Conservation (phyloP, 2,888 invertebrate genomes). For the Lepidocyrtinus sp. region DNA sequence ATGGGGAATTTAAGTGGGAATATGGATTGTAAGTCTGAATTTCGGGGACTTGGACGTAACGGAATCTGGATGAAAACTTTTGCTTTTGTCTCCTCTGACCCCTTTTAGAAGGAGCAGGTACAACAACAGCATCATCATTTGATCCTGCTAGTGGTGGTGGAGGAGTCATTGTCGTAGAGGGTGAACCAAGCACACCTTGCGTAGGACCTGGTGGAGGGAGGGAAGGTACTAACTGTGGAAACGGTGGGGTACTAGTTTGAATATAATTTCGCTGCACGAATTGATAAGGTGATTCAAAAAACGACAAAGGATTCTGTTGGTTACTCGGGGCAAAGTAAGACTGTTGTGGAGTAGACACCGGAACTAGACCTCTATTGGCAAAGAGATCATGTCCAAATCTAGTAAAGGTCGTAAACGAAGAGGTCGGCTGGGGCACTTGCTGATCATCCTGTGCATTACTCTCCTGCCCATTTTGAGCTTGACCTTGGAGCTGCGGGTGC, state of each 20-base stretch:
- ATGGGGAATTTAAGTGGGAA: slow-evolving; percentile 19
- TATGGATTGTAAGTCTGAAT: slow-evolving; percentile 20
- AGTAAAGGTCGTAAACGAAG: slow-evolving; percentile 17
- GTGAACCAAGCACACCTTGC: background rate
- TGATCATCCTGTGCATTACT: background rate
- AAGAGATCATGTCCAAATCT: slow-evolving; percentile 14
- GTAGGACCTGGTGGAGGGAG: slow-evolving; percentile 13
- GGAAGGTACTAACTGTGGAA: background rate
- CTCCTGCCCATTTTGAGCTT: background rate
- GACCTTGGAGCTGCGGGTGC: too few relatives aligned
- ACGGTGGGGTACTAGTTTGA: too few relatives aligned
- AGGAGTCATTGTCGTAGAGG: slow-evolving; percentile 13
- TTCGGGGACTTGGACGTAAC: slow-evolving; percentile 28
- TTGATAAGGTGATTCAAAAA: slow-evolving; percentile 46
- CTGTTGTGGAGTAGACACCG: background rate
- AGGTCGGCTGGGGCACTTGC: background rate
- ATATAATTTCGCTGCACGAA: slow-evolving; percentile 26
- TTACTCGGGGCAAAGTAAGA: background rate
- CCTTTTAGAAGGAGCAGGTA: background rate
- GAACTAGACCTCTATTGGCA: background rate
- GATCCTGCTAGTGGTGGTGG: background rate
- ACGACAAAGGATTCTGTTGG: background rate
- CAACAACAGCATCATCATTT: background rate
- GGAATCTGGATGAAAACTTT: slow-evolving; percentile 46
- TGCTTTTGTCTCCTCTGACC: slow-evolving; percentile 11